phyloP scores from a whole-genome alignment of 2,888 invertebrate species.

The Venusia cambrica region DNA sequence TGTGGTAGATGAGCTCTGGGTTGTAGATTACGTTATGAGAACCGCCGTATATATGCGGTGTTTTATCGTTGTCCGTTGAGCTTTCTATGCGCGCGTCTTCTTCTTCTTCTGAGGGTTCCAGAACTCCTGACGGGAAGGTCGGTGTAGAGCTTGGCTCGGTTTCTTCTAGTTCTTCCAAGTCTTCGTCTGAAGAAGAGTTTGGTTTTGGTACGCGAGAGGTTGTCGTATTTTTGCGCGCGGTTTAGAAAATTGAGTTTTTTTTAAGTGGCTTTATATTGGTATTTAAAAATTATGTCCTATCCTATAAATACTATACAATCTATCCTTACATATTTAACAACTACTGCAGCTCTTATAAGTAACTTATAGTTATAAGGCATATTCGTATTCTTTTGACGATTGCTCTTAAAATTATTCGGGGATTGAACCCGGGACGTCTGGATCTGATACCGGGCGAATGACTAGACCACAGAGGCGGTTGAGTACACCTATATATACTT shows the following conservation, averaged over 20 bases:
- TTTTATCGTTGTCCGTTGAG: conserved; percentile 19
- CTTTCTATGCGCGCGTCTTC: conserved; percentile 16
- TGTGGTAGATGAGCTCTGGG: conserved; percentile 6
- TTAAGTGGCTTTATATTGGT: too few species aligned
- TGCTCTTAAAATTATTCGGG: too few species aligned
- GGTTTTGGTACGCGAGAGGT: conserved; percentile 54
- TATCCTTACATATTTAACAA: too few species aligned
- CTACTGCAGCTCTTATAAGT: too few species aligned
- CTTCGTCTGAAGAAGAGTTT: conserved; percentile 65
- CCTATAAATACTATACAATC: too few species aligned
- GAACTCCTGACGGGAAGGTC: conserved; percentile 32
- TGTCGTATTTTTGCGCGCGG: conserved; percentile 63
- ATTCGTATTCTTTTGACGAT: too few species aligned
- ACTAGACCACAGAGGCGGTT: too few species aligned
- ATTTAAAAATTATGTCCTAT: too few species aligned
- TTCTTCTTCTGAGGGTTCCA: conserved; percentile 28
- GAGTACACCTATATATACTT: too few species aligned
- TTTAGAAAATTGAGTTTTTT: conserved; percentile 16
- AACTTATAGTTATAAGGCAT: too few species aligned
- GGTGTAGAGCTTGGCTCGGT: conserved; percentile 46
- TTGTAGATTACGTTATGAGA: conserved; percentile 19
- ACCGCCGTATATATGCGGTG: conserved; percentile 24
- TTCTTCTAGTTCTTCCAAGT: conserved; percentile 62
- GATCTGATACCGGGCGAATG: too few species aligned
- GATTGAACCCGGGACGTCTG: too few species aligned